phyloP scores from a whole-genome alignment of 2,797 vertebrate species.

The Sebastes elongatus region DNA sequence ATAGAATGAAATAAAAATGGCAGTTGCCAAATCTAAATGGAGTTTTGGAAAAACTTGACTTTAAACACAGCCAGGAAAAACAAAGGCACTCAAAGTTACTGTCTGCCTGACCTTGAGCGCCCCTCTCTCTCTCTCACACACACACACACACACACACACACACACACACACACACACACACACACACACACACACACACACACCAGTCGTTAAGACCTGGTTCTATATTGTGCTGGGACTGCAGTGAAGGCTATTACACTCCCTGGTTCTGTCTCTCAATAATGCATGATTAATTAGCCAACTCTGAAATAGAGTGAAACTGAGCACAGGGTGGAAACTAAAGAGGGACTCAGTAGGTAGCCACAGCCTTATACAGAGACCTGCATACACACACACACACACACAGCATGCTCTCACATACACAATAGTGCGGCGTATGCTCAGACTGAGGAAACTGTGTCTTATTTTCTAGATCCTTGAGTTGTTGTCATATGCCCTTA shows the following conservation, averaged over 20 bases:
- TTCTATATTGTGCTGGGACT: constrained; percentile 65
- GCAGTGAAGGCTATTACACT: constrained; percentile 76
- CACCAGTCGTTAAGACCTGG: constrained; percentile 48
- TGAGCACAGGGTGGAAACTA: constrained; percentile 79
- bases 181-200: constrained; percentile 12
- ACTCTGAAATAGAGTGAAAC: constrained; percentile 82
- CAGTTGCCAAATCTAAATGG: constrained; percentile 3
- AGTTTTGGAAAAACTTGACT: neutral
- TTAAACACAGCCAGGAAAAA: constrained; percentile 22
- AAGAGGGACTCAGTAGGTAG: constrained; percentile 62
- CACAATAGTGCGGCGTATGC: neutral
- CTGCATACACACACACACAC: constrained; percentile 4
- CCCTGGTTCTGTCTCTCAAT: constrained; percentile 79
- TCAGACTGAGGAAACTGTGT: neutral
- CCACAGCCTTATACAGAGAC: constrained; percentile 22
- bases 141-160: constrained; percentile 18
- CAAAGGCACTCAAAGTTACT: constrained; percentile 37
- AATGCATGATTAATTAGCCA: constrained; percentile 86
- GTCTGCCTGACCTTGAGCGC: constrained; percentile 64
- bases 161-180: constrained; percentile 28
- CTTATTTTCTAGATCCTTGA: neutral
- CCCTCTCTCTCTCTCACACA: neutral
- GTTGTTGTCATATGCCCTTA: neutral
- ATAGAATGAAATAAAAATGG: neutral
- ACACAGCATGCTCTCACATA: neutral